Evolutionary conservation across 2,888 invertebrate species (phyloP), one percentile per base, ranked within the genome.

Genomic region (Nemotelus pantherinus): DNA sequence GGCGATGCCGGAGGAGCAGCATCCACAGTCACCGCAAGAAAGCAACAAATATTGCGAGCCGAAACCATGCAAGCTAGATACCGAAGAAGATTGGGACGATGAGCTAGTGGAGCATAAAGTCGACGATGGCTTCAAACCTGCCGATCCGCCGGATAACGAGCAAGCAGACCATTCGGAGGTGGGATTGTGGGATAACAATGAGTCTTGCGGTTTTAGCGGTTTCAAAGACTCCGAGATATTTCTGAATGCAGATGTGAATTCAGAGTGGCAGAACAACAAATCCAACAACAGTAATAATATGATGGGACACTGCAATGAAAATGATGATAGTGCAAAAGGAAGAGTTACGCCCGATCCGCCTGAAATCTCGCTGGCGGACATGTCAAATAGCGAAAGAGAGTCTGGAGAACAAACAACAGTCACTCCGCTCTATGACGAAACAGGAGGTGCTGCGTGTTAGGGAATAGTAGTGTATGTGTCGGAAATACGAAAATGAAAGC

Each of bases 21-120:
- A 45, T 63, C 6, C 43, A 25, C 43, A 76, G 44, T 72, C 58
- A 79, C 41, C 7, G 6, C 63, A 77, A 68, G 10, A 9, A 25
- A 50, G 83, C 47, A 80, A 81, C 39, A 80, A 85, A 44, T 84
- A 84, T 84, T 83, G 84, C 57, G 84, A 83, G 77, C 79, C 79
- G 44, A 82, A 82, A 2, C 81, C 82, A 1, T 47, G 44, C 41
- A 64, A 68, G 39, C 2, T 7, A 67, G 86, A 86, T 65, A 86
- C 86, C n/a, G 86, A 87, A 80, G 85, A 85, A 72, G 85, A 86
- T 81, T 85, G 86, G 86, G 85, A 87, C 82, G 82, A 82, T 7
- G 87, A 87, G 77, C 81, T 87, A 64, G 85, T 84, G 67, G 85
- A 86, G 77, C 83, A 83, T 60, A 83, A 82, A 39, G 48, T 78